These are phyloP conservation scores for Chaetogeoica ovagalla DNA, from an alignment of 2,888 invertebrate genomes.

Conservation along the genomic window DNA sequence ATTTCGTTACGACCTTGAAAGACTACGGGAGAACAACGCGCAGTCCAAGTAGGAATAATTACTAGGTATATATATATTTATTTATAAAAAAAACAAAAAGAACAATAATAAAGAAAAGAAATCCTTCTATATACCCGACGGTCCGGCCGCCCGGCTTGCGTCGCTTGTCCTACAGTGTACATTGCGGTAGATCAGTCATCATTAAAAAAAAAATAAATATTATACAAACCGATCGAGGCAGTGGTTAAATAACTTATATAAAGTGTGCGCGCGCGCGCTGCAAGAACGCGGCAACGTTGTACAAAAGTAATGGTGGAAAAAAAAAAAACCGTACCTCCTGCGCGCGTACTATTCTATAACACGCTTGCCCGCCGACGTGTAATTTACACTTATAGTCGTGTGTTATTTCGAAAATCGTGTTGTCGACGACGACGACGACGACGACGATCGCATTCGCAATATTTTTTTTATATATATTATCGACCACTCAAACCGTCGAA, in stretches of 20 bases:
- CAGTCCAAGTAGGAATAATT: not conserved
- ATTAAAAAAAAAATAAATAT: constrained; percentile 11
- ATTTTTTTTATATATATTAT: too few relatives aligned
- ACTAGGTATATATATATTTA: not conserved
- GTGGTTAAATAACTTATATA: not conserved
- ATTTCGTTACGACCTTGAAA: constrained; percentile 12
- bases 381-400: too few relatives aligned
- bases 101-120: too few relatives aligned
- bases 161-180: not conserved
- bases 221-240: not conserved
- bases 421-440: too few relatives aligned
- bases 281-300: constrained; percentile 7
- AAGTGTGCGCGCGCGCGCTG: not conserved
- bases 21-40: not conserved
- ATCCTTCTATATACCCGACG: not conserved
- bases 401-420: too few relatives aligned
- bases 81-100: too few relatives aligned
- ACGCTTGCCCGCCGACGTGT: too few relatives aligned
- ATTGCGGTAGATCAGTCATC: constrained; percentile 30
- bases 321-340: not conserved
- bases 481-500: too few relatives aligned
- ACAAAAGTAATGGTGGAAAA: constrained; percentile 16
- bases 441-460: too few relatives aligned
- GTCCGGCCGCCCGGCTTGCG: not conserved
- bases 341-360: too few relatives aligned